Base-by-base conservation (phyloP, 2,888 invertebrate species). In the Scaptomyza cyrtandrae region DNA sequence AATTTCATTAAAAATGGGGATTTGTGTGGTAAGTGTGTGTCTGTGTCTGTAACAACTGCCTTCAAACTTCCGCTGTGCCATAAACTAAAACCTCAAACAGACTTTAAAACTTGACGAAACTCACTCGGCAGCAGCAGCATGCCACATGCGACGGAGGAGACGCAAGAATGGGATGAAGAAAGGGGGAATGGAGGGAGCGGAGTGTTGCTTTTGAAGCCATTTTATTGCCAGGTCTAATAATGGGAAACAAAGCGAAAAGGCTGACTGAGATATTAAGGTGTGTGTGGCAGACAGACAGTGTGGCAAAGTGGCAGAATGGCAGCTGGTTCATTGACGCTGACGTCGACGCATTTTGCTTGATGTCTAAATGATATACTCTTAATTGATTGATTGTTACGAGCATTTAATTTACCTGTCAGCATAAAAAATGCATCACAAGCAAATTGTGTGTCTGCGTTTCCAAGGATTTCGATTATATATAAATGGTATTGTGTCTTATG, bases 1-100 rank as follows among this genome's bases (percentile, higher is more conserved):
- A 72, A 65, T 66, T 83, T 80, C 66, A 73, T 64, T 84, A 60
- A 80, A 81, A 72, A 80, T 78, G 72, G 68, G 81, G 78, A 81
- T 81, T 83, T 80, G 73, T 68, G 73, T 70, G 73, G 73, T 24
- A 50, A 35, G 48, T 3, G 48, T 19, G 19, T 19, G 19, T 19
- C 1, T 19, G 19, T 19, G 19, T 19, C 1, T 19, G 19, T 1
- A 1, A 2, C 56, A 11, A 11, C 58, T 58, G 75, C 64, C 61
- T 35, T 4, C 69, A 55, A 45, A 27, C 57, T 60, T 65, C 69
- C 61, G 65, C 65, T 49, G 66, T 45, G 61, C 55, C 45, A 75
- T 72, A 76, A 72, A 65, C 66, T 19, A 61, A 63, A 52, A 14
- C 2, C 6, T 24, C 13, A 62, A 68, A 45, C 49, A 14, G 52